Conservation (phyloP, 2,888 invertebrate species). For the Vandiemenella viatica region DNA sequence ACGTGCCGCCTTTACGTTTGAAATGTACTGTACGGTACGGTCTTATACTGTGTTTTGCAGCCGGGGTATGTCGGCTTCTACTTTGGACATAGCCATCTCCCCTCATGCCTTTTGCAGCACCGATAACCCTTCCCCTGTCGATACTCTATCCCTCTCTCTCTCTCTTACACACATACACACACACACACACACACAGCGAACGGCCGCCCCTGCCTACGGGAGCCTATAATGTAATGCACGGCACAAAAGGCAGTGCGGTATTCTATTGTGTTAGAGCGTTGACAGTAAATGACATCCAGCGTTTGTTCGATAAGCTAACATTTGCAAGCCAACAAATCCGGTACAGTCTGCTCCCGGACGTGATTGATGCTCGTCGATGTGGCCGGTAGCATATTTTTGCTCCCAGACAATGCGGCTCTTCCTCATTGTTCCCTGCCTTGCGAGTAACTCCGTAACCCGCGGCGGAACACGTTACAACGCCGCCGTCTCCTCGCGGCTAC, state of each 20-base stretch:
- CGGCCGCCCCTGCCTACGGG: constrained; percentile 1
- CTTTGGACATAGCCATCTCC: constrained; percentile 8
- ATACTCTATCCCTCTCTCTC: constrained; percentile 1
- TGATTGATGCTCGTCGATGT: no score
- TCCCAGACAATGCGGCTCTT: no score
- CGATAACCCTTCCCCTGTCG: constrained; percentile 1
- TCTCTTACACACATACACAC: no score
- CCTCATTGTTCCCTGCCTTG: no score
- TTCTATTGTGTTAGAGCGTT: constrained; percentile 11
- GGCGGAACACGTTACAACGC: no score
- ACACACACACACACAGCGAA: no score
- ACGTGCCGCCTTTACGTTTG: constrained; percentile 5
- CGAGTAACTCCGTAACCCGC: no score
- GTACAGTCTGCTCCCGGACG: not conserved
- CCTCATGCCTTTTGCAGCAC: constrained; percentile 8
- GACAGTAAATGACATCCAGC: constrained; percentile 11
- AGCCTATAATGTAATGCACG: constrained; percentile 10
- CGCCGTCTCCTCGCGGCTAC: no score
- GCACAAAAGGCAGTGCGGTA: constrained; percentile 12
- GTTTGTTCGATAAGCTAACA: constrained; percentile 12
- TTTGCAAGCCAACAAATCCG: constrained; percentile 2
- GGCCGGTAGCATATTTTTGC: no score
- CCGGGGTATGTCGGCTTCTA: constrained; percentile 4
- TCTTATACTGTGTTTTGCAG: not conserved
- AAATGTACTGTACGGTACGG: constrained; percentile 5